Conservation (phyloP, 1,140 invertebrate species). For the Thalassaphorura encarpata region DNA sequence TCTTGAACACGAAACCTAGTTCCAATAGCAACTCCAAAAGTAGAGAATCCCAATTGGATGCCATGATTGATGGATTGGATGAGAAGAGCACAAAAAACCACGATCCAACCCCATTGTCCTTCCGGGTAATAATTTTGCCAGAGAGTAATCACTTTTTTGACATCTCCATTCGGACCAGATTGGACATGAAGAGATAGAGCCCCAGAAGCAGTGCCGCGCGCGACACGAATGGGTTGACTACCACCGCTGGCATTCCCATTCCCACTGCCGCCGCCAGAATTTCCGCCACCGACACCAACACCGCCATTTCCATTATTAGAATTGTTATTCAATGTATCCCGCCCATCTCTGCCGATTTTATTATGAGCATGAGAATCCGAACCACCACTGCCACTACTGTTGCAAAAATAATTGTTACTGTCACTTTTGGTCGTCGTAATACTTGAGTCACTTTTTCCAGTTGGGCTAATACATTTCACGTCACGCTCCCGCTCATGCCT, state of each 20-base stretch:
- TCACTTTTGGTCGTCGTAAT: conserved; percentile 4
- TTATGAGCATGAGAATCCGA: not conserved
- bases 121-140: conserved; percentile 32
- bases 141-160: conserved; percentile 27
- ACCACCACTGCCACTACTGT: not conserved
- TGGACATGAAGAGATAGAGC: conserved; percentile 22
- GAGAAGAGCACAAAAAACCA: conserved; percentile 52
- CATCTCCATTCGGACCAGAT: conserved; percentile 11
- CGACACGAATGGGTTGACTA: not conserved
- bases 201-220: conserved; percentile 16
- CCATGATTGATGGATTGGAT: conserved; percentile 57
- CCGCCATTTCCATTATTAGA: not conserved
- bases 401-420: not conserved
- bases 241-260: not conserved
- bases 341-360: not conserved
- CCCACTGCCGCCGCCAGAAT: not conserved
- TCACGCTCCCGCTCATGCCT: not conserved
- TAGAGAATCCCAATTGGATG: conserved; percentile 47
- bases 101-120: conserved; percentile 69
- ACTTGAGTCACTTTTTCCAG: conserved; percentile 4
- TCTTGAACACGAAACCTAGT: conserved; percentile 19
- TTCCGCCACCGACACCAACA: no score
- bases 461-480: conserved; percentile 11
- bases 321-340: not conserved
- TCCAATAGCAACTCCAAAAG: conserved; percentile 10